Evolutionary conservation across 2,888 invertebrate species (phyloP).

Genomic region (Cerceris ruficornis): DNA sequence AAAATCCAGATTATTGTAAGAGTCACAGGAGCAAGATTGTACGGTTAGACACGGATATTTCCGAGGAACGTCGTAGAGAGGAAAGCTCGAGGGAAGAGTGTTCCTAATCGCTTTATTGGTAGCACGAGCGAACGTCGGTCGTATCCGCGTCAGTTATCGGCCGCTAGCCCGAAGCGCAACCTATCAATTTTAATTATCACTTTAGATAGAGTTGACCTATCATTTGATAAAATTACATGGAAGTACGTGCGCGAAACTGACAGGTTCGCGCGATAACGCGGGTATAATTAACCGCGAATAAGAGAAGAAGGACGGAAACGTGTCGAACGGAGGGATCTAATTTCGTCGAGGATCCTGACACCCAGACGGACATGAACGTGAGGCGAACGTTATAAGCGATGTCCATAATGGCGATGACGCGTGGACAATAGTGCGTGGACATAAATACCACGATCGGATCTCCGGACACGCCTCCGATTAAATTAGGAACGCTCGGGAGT

Average conservation of each 20-base stretch:
- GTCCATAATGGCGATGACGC: slow-evolving; percentile 64
- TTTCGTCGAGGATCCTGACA: slow-evolving; percentile 62
- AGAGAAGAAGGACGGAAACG: slow-evolving; percentile 42
- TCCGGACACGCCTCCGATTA: slow-evolving; percentile 66
- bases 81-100: no score
- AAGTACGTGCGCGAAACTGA: neutral
- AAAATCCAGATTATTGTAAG: no score
- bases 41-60: no score
- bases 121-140: no score
- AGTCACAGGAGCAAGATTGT: no score
- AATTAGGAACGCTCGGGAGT: slow-evolving; percentile 64
- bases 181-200: neutral
- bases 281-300: slow-evolving; percentile 32
- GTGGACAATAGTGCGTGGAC: slow-evolving; percentile 66
- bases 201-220: neutral
- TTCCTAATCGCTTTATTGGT: no score
- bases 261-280: slow-evolving; percentile 26
- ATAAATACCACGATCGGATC: slow-evolving; percentile 68
- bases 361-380: slow-evolving; percentile 56
- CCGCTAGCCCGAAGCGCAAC: neutral
- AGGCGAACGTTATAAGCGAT: slow-evolving; percentile 58
- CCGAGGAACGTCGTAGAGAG: no score
- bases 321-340: slow-evolving; percentile 53
- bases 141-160: neutral
- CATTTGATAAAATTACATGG: neutral